These are phyloP conservation scores for Baronia brevicornis DNA, from an alignment of 2,888 invertebrate genomes.

Conservation along the genomic window DNA sequence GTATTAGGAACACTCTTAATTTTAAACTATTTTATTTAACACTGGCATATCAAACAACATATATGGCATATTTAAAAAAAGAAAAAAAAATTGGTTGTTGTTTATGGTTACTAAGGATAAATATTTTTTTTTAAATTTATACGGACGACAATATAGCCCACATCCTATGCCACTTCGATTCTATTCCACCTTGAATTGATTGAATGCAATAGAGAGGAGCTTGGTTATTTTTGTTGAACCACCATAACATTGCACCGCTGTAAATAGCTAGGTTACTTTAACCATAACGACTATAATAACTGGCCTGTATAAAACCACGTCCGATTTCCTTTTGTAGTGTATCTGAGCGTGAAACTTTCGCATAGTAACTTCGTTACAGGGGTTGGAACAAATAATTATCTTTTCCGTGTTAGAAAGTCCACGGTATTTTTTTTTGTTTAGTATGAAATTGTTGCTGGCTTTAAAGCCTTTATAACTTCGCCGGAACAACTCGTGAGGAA, in stretches of 20 bases:
- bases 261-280: slow-evolving; percentile 6
- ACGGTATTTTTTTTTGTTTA: slow-evolving; percentile 7
- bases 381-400: slow-evolving; percentile 1
- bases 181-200: too few relatives aligned
- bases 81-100: too few relatives aligned
- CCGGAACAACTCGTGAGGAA: too few relatives aligned
- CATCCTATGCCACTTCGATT: background rate
- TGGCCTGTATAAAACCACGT: slow-evolving; percentile 14
- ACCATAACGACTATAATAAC: slow-evolving; percentile 15
- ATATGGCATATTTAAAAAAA: too few relatives aligned
- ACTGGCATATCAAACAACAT: too few relatives aligned
- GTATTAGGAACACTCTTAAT: too few relatives aligned
- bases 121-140: too few relatives aligned
- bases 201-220: too few relatives aligned
- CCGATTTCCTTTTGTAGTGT: slow-evolving; percentile 15
- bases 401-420: slow-evolving; percentile 1
- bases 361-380: slow-evolving; percentile 5
- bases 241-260: slow-evolving; percentile 10
- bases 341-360: slow-evolving; percentile 16
- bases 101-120: too few relatives aligned
- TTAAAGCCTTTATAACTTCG: too few relatives aligned
- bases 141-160: slow-evolving; percentile 3
- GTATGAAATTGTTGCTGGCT: slow-evolving; percentile 2
- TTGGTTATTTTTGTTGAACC: slow-evolving; percentile 2
- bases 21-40: too few relatives aligned